Percentiles rank a stretch among this genome's conserved stretches.
phyloP scores from a whole-genome alignment of 2,113 vertebrate genomes.

The Brachypteracias leptosomus region DNA sequence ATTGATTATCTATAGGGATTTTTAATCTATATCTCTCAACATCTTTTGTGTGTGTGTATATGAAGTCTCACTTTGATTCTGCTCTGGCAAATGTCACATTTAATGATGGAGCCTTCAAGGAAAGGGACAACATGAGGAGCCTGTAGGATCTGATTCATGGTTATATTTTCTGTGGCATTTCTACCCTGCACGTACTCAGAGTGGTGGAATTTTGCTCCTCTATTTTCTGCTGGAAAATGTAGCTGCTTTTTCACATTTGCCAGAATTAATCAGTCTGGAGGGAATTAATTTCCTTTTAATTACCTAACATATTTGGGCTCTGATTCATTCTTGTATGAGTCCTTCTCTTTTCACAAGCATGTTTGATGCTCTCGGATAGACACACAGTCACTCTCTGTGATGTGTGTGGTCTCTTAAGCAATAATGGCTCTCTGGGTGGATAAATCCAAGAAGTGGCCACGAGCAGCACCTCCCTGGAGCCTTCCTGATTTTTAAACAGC shows the following conservation, averaged over 20 bases:
- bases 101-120: background rate
- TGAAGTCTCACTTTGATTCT: background rate
- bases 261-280: slow-evolving; percentile 29
- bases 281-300: slow-evolving; percentile 26
- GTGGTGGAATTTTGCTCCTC: background rate
- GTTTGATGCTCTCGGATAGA: background rate
- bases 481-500: background rate
- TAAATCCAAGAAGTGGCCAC: background rate
- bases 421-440: background rate
- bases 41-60: background rate
- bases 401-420: background rate
- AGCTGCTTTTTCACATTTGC: background rate
- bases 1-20: background rate
- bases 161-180: background rate
- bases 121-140: background rate
- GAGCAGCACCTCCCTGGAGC: slow-evolving; percentile 1
- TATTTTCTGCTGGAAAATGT: background rate
- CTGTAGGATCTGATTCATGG: background rate
- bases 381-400: background rate
- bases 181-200: background rate
- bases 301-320: background rate
- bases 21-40: background rate
- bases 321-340: background rate
- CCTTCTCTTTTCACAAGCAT: background rate
- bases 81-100: background rate